A percentile compares a stretch with the other conserved stretches of the same genome.
These are phyloP conservation scores for Bathynomus jamesi DNA, from an alignment of 1,140 invertebrate genomes.

Conservation along the genomic window DNA sequence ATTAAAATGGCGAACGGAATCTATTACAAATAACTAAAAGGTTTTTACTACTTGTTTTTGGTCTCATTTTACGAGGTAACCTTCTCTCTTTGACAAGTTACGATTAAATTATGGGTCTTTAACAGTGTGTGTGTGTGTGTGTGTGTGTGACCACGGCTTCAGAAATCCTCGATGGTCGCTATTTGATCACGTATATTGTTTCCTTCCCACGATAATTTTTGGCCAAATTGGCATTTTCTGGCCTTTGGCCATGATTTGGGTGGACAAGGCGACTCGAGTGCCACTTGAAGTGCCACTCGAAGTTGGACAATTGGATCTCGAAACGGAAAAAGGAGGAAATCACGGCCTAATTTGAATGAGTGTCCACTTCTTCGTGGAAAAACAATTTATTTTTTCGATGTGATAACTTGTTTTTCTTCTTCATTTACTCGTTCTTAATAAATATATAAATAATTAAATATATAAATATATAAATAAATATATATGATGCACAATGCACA, in stretches of 20 bases:
- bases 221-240: neutral
- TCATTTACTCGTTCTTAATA: no score
- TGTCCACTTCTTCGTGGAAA: no score
- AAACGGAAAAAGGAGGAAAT: neutral
- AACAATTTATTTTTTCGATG: no score
- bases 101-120: no score
- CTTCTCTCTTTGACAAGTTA: no score
- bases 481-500: neutral
- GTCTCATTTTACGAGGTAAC: no score
- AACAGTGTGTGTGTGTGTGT: neutral
- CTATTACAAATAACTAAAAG: no score
- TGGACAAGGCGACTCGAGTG: neutral
- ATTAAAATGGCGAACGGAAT: no score
- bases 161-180: no score
- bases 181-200: conserved; percentile 1
- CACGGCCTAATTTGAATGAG: neutral
- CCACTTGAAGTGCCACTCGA: neutral
- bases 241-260: neutral
- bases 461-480: neutral
- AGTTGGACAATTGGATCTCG: neutral
- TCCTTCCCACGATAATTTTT: neutral
- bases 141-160: no score
- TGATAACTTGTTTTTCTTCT: no score
- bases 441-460: neutral
- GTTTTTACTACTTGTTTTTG: no score